A percentile compares a stretch with the other conserved stretches of the same genome.
phyloP scores from a whole-genome alignment of 1,140 invertebrate genomes.

The Maconellicoccus hirsutus region DNA sequence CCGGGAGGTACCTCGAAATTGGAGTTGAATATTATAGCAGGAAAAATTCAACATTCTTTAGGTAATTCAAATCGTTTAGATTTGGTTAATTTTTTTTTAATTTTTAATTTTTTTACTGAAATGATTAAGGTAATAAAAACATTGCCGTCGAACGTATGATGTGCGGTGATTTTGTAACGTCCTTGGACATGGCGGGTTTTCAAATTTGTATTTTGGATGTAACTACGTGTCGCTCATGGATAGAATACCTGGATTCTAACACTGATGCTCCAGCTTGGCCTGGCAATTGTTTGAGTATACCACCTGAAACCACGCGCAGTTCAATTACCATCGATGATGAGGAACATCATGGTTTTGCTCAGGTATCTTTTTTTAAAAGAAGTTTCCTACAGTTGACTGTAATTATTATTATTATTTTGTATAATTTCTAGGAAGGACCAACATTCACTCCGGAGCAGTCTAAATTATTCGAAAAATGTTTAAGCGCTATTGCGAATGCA shows the following conservation, averaged over 20 bases:
- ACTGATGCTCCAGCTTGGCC: conserved; percentile 49
- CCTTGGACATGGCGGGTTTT: conserved; percentile 67
- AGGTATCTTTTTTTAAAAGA: no score
- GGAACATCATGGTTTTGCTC: neutral
- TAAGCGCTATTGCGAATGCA: conserved; percentile 39
- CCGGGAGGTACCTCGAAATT: neutral
- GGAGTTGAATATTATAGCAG: neutral
- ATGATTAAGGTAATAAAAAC: conserved; percentile 38
- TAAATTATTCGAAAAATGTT: conserved; percentile 37
- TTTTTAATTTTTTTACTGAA: no score
- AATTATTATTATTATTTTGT: no score
- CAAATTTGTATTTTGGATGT: conserved; percentile 59
- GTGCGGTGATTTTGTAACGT: conserved; percentile 62
- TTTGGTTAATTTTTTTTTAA: no score
- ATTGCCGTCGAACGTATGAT: conserved; percentile 51
- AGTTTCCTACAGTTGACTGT: no score
- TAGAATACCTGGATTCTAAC: conserved; percentile 44
- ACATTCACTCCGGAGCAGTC: conserved; percentile 34
- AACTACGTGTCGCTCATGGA: conserved; percentile 37
- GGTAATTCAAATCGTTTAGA: no score
- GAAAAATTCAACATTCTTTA: neutral
- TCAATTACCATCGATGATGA: neutral
- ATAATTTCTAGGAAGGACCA: conserved; percentile 29
- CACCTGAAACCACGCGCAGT: neutral
- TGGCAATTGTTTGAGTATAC: conserved; percentile 25